A percentile compares a stretch with the other conserved stretches of the same genome.
Conservation (phyloP, 2,888 invertebrate genomes). For the Phalangium opilio region DNA sequence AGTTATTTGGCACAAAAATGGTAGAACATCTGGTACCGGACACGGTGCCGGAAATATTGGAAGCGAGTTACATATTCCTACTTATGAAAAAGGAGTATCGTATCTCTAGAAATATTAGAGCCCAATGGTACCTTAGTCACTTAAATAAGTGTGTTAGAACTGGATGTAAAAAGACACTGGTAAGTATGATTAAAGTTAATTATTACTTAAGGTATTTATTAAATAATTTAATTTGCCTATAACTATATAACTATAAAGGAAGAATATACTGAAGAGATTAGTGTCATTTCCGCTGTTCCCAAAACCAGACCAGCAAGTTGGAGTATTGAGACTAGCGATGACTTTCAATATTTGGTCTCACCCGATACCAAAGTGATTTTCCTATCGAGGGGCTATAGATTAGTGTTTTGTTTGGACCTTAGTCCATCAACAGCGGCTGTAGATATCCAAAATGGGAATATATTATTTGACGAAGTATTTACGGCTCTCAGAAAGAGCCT, state of each 20-base stretch:
- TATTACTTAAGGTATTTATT: too few species aligned
- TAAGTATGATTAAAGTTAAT: conserved; percentile 23
- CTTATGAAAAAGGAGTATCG: conserved; percentile 52
- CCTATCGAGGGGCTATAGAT: conserved; percentile 50
- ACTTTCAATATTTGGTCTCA: conserved; percentile 31
- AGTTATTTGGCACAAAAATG: too few species aligned
- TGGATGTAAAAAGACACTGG: conserved; percentile 29
- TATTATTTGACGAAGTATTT: conserved; percentile 31
- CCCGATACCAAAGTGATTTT: conserved; percentile 46
- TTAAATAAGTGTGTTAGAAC: conserved; percentile 43
- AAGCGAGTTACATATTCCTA: conserved; percentile 47
- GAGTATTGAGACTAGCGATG: conserved; percentile 28
- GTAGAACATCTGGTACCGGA: too few species aligned
- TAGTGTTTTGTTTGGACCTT: conserved; percentile 59
- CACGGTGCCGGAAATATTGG: conserved; percentile 20
- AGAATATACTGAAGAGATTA: conserved; percentile 40
- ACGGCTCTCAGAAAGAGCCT: conserved; percentile 28
- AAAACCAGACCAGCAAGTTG: conserved; percentile 10
- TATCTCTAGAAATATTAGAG: conserved; percentile 53
- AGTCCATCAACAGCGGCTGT: conserved; percentile 58
- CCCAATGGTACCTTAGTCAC: conserved; percentile 56
- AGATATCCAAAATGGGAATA: conserved; percentile 29
- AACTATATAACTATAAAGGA: too few species aligned
- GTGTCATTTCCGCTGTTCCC: conserved; percentile 47
- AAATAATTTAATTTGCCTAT: too few species aligned